These are phyloP conservation scores for Sycophila sp. DNA, from an alignment of 1,140 invertebrate genomes.

Conservation along the genomic window DNA sequence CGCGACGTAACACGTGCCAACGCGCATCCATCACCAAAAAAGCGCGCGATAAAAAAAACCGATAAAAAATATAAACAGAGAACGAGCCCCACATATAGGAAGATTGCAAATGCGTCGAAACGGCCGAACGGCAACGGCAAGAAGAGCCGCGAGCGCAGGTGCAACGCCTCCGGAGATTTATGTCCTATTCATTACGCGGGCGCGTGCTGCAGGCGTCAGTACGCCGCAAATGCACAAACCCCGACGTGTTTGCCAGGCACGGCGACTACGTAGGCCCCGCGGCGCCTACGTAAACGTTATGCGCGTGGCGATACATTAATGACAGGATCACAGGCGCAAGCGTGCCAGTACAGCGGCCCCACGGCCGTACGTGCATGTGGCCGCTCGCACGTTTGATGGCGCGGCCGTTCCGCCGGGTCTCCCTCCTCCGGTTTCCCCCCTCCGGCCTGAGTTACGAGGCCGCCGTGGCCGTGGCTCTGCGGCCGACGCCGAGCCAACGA, in stretches of 20 bases:
- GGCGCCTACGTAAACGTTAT: constrained; percentile 2
- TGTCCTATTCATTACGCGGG: constrained; percentile 58
- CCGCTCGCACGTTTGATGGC: constrained; percentile 52
- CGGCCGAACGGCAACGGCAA: background rate
- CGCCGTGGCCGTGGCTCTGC: constrained; percentile 33
- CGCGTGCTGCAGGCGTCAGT: background rate
- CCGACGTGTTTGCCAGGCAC: background rate
- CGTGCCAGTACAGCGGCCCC: background rate
- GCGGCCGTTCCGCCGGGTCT: too few species aligned
- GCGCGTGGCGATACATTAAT: constrained; percentile 58
- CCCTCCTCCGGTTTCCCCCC: too few species aligned
- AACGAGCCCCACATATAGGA: background rate
- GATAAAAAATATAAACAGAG: constrained; percentile 1
- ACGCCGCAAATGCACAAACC: too few species aligned
- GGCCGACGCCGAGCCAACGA: constrained; percentile 34
- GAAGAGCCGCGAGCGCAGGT: constrained; percentile 25
- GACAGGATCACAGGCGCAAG: constrained; percentile 45
- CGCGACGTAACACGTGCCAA: too few species aligned
- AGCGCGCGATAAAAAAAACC: too few species aligned
- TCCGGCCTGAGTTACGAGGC: constrained; percentile 57
- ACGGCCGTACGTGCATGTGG: background rate
- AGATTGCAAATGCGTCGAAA: background rate
- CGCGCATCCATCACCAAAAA: too few species aligned
- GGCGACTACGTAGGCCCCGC: constrained; percentile 12
- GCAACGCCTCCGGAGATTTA: constrained; percentile 52